Percentiles rank a stretch among this genome's conserved stretches.
Conservation (phyloP, 2,888 invertebrate species). For the Megalurothrips usitatus region DNA sequence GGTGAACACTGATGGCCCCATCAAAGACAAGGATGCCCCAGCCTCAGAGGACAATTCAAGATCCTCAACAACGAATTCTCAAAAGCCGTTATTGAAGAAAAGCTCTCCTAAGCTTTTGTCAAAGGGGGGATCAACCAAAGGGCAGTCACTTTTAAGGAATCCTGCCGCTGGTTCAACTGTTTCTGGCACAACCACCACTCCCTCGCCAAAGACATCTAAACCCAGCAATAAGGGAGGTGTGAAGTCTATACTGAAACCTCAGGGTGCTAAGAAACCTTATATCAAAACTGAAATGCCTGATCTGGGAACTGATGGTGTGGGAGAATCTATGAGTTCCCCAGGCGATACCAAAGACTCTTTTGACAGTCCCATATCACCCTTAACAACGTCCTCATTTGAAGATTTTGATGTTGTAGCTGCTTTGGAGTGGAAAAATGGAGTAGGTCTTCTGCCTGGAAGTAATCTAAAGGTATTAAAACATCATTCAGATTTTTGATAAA, state of each 20-base stretch:
- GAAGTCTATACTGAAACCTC: background rate
- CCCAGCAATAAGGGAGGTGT: background rate
- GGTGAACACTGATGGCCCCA: background rate
- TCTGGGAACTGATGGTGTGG: background rate
- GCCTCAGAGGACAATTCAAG: too few relatives aligned
- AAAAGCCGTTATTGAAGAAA: background rate
- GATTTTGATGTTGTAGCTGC: slow-evolving; percentile 53
- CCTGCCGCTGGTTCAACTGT: background rate
- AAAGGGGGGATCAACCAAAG: background rate
- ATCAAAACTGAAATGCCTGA: background rate
- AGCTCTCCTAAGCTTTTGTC: background rate
- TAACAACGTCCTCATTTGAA: slow-evolving; percentile 30
- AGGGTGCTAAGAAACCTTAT: background rate
- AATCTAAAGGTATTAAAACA: slow-evolving; percentile 45
- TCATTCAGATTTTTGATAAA: too few relatives aligned
- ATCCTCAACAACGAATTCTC: background rate
- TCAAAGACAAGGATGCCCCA: background rate
- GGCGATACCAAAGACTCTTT: background rate
- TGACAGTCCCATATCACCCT: background rate
- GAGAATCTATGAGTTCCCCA: background rate
- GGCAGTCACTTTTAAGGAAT: slow-evolving; percentile 13
- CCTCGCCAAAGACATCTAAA: background rate
- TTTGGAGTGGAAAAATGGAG: slow-evolving; percentile 67
- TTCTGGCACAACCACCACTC: background rate
- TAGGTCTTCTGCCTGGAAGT: slow-evolving; percentile 65